Percentiles rank a stretch among this genome's conserved stretches.
Conservation (phyloP, 2,113 vertebrate species). For the Taxidea taxus region DNA sequence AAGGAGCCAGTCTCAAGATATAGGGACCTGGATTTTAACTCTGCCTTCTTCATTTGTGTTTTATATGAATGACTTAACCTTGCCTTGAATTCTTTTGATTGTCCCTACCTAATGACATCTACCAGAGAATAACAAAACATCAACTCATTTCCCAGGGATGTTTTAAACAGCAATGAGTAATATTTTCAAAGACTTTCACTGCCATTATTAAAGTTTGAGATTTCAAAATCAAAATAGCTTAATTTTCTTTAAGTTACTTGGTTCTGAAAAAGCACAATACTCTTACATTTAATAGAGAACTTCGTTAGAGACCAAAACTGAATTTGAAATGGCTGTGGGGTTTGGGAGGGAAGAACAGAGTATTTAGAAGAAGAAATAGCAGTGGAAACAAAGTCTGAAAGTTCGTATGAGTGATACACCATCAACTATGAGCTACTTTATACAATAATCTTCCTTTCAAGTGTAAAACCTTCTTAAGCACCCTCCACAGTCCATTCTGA, state of each 20-base stretch:
- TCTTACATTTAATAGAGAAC: neutral
- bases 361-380: neutral
- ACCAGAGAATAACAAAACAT: slow-evolving; percentile 25
- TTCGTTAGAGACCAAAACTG: neutral
- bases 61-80: neutral
- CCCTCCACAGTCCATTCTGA: neutral
- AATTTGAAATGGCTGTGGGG: neutral
- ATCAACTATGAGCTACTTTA: neutral
- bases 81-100: neutral
- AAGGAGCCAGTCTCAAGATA: neutral
- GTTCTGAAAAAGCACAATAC: neutral
- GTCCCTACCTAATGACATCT: neutral
- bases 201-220: slow-evolving; percentile 19
- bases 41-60: neutral
- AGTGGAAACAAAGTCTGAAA: neutral
- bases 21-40: neutral
- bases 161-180: slow-evolving; percentile 44
- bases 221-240: slow-evolving; percentile 45
- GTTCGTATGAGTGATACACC: neutral
- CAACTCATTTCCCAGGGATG: slow-evolving; percentile 14
- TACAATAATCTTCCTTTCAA: neutral
- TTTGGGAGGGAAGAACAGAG: neutral
- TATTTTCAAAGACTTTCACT: slow-evolving; percentile 41
- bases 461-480: neutral
- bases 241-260: slow-evolving; percentile 18